Evolutionary conservation across 1,140 invertebrate genomes (phyloP), one percentile per base, ranked within the genome.

Genomic region (Stegodyphus dumicola): DNA sequence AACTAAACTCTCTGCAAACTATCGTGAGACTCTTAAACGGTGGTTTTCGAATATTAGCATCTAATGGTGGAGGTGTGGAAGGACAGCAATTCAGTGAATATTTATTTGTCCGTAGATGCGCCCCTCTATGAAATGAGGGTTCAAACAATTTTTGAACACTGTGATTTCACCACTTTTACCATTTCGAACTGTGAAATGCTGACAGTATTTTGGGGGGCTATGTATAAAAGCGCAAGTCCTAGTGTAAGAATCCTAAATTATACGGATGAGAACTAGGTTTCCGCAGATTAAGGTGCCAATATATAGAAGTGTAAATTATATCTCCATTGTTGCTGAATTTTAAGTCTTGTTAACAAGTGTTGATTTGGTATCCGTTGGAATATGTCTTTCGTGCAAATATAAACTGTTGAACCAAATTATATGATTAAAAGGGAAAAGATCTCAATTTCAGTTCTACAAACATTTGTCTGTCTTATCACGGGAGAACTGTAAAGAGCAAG

Each of bases 61-160:
- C 95, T 88, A 96, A 95, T 88, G 95, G 96, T 0, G 95, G 95
- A 9, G 96, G 96, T 9, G 95, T 97, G 11, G 96, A 97, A 89
- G 95, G 95, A 1, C 96, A 97, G 89, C 96, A 97, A 90, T 97
- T 97, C 91, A 96, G 95, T 88, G 96, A 97, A 91, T 98, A 97
- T 91, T 92, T 98, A 80, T 96, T 97, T 90, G 93, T 95, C 33
- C 91, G 95, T 86, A 94, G 93, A 52, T 77, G 18, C 56, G n/a
- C 65, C 33, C 87, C 87, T 65, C 54, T 86, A 60, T 87, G 87
- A 86, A 60, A 60, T 15, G 56, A n/a, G 15, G 51, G 49, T 69
- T 5, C 6, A 11, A 73, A 9, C 51, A 73, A 6, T 73, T 73
- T 10, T 69, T 51, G 11, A 13, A 13, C 2, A 51, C 33, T 49